Evolutionary conservation across 1,140 invertebrate genomes (phyloP), one percentile per base, ranked within the genome.

Genomic region (Drosophila carrolli): DNA sequence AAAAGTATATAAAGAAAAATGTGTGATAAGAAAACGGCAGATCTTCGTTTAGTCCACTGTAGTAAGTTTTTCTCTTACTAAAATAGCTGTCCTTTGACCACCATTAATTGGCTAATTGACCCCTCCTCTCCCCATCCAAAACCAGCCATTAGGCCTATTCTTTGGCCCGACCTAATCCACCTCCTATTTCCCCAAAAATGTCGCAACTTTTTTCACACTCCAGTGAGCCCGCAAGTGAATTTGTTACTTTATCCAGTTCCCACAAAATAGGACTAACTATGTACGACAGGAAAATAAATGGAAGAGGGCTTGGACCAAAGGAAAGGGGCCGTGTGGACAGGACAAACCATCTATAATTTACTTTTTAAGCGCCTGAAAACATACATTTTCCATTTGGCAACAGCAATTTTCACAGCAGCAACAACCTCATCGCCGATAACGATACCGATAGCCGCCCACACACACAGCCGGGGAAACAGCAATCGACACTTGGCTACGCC

Each of bases 371-470:
- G 73, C 53, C 51, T 58, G 53, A 54, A 81, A 81, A 81, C 78
- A 81, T 76, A 72, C 56, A 81, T 81, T 81, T 81, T 81, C 78
- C 78, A 81, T 81, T 81, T 81, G 44, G 54, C 62, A 70, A 56
- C 56, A 76, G 55, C 58, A 63, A 83, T 62, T 76, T 57, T 40
- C 60, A 68, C 41, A 53, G 23, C 14, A 50, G 32, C 59, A 46
- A 11, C 40, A 54, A 40, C 16, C 55, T 27, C 27, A 60, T 9
- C 44, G 11, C 35, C 63, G 66, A 71, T 71, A 71, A 71, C 62
- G 66, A 70, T 70, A 68, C 37, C 67, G 65, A 71, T 71, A 70
- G 27, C 67, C 43, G 41, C 63, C 55, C 27, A 74, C 10, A 46
- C 40, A 16, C 16, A 37, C 11, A 35, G 6, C n/a, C 43, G 5